Base-by-base conservation (phyloP, 2,888 invertebrate genomes). In the Kuschelorhynchus macadamiae region DNA sequence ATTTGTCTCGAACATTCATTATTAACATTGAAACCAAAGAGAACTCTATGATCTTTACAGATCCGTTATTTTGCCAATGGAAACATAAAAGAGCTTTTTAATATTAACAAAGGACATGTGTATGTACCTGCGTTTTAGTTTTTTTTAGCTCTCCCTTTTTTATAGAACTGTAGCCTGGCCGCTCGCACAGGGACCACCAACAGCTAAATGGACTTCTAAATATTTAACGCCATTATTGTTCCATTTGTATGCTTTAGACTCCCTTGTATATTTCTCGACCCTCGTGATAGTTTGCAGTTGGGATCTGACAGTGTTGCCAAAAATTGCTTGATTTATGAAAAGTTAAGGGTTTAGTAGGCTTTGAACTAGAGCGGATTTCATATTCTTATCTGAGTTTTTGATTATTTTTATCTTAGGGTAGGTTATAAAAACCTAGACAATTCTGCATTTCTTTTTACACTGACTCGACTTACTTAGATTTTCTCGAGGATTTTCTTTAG, bases 181-280 rank as follows among this genome's bases (percentile, higher is more conserved):
- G 36, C 20, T 47, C 59, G 16, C 52, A 53, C 32, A 47, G 53
- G 55, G 55, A 62, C 60, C 67, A 62, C 67, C 49, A 67, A 21
- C 56, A 61, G 57, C 62, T 62, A 67, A 67, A 67, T 67, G 57
- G 52, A 61, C 57, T 62, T 52, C 62, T 67, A 67, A 67, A 67
- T 67, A 67, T 67, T 67, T 67, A 67, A 67, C 61, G 67, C 60
- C 57, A 67, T 67, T 57, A 67, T 67, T 67, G 67, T 67, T 61
- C 57, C 67, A 62, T 67, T 67, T 67, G 67, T 62, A 57, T 61
- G 56, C 55, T 52, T 61, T 25, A 53, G 52, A 53, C 60, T 42
- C 53, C 47, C 60, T 49, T 55, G 55, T 55, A 63, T 55, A 47
- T 42, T 49, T 49, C 46, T 14, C 18, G 32, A 3, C 4, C 46